Evolutionary conservation across 2,888 invertebrate species (phyloP), one percentile per base, ranked within the genome.

Genomic region (Drosophila pseudotalamancana): DNA sequence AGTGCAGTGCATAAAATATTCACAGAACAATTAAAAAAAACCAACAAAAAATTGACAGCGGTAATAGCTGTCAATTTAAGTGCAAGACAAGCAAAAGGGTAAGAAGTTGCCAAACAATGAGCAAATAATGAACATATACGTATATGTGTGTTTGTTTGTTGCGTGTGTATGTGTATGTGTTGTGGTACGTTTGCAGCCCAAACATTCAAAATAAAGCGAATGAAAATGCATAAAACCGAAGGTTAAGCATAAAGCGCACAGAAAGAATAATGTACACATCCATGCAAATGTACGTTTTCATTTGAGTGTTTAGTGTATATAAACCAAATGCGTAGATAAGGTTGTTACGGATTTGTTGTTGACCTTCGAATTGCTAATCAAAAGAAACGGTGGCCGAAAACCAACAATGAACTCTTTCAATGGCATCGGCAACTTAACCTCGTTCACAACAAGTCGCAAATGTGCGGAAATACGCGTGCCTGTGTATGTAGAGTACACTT

Each of bases 371-470:
- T 65, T 43, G 54, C 48, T 67, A 80, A 70, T 72, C 81, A 69
- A 82, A 78, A 54, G 55, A 31, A 60, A 56, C 65, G 29, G 43
- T 21, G 12, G 43, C 57, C 57, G 54, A 57, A 60, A 61, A 53
- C 57, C 59, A 72, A 67, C 67, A 61, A 66, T 81, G 84, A 86
- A 81, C 81, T 86, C 77, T 71, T 77, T 80, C 81, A 86, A 81
- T 81, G 81, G 54, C 73, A 69, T 42, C 72, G 72, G 51, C 60
- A 67, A 62, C 59, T 61, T 72, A 79, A 77, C 80, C 77, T 79
- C 80, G 77, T 66, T 76, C 73, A 65, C 56, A 65, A 53, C 37
- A 27, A 49, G 27, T 31, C 42, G 12, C 31, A 54, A 55, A 56
- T 65, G 65, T 63, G 60, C 77, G 84, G 77, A 78, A 84, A 76